A percentile compares a stretch with the other conserved stretches of the same genome.
Conservation (phyloP, 2,888 invertebrate species). For the Catotricha subobsoleta region DNA sequence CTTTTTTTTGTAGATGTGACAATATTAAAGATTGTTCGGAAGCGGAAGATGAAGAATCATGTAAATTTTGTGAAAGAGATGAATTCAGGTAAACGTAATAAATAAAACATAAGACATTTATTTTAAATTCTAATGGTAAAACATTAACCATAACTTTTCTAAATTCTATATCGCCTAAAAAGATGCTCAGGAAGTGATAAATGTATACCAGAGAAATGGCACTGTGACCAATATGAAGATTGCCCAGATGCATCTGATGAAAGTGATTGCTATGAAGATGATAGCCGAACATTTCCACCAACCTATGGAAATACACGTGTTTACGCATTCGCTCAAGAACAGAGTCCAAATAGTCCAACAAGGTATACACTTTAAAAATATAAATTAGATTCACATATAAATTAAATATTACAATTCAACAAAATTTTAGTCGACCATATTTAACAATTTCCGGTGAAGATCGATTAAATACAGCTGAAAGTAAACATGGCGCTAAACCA, state of each 20-base stretch:
- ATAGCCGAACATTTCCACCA: constrained; percentile 17
- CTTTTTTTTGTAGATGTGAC: constrained; percentile 24
- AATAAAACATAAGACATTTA: neutral
- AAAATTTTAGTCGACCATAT: constrained; percentile 15
- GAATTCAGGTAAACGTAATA: constrained; percentile 23
- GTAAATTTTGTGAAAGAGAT: constrained; percentile 29
- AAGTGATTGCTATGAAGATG: constrained; percentile 30
- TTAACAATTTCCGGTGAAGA: constrained; percentile 17
- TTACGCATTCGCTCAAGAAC: constrained; percentile 24
- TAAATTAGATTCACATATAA: neutral
- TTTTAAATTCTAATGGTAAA: too few relatives aligned
- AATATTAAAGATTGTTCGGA: constrained; percentile 31
- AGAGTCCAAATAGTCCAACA: constrained; percentile 20
- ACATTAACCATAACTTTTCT: neutral
- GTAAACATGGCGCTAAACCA: constrained; percentile 1
- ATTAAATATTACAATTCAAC: neutral
- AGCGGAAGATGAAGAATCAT: constrained; percentile 32
- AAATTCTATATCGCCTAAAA: constrained; percentile 2
- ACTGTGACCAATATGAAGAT: constrained; percentile 43
- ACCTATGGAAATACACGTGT: constrained; percentile 18
- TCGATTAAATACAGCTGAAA: constrained; percentile 10
- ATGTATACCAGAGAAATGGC: constrained; percentile 38
- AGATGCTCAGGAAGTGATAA: constrained; percentile 30
- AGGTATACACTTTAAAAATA: neutral
- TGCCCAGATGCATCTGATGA: constrained; percentile 47